Conservation (phyloP, 2,113 vertebrate genomes). For the Isichthys henryi region DNA sequence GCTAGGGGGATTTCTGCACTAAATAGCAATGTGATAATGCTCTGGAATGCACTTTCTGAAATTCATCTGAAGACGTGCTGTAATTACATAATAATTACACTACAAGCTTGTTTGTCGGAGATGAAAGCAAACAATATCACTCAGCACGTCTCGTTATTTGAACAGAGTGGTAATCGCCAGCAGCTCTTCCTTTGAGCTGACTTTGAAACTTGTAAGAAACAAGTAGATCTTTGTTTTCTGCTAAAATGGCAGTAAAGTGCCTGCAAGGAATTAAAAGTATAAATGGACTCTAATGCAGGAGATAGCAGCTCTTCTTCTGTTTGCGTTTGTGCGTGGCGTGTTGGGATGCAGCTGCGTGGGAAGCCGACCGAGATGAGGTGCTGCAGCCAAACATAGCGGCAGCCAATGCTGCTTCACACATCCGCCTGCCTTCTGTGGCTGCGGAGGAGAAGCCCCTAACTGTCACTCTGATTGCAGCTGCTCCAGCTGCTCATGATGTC, state of each 20-base stretch:
- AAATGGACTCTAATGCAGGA: neutral
- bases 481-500: neutral
- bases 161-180: neutral
- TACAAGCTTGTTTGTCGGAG: neutral
- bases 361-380: neutral
- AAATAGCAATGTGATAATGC: slow-evolving; percentile 4
- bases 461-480: neutral
- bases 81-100: slow-evolving; percentile 5
- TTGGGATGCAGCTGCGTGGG: neutral
- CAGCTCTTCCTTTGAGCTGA: neutral
- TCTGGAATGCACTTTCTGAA: neutral
- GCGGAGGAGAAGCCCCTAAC: neutral
- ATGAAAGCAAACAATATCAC: slow-evolving; percentile 3
- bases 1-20: neutral
- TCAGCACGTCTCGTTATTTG: slow-evolving; percentile 7
- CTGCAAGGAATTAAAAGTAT: neutral
- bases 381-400: neutral
- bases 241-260: neutral
- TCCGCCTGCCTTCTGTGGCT: neutral
- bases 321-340: neutral
- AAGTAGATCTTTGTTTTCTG: neutral
- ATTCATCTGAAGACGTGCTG: neutral
- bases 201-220: slow-evolving; percentile 16
- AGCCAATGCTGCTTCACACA: neutral
- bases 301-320: neutral